Base-by-base conservation (phyloP, 1,140 invertebrate genomes). In the Pemphigus obesinymphae region DNA sequence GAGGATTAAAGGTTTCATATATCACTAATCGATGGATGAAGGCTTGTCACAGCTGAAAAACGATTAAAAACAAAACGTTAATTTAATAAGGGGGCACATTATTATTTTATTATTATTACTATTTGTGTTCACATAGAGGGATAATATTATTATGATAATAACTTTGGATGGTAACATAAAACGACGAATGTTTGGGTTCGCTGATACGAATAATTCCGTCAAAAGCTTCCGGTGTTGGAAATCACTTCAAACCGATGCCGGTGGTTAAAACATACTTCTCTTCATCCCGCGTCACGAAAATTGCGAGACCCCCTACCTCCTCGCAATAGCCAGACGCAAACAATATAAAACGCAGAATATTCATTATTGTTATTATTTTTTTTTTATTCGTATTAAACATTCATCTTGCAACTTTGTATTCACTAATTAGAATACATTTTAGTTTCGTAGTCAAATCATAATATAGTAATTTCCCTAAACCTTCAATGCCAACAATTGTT, bases 191-290 rank as follows among this genome's bases (percentile, higher is more conserved):
- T 66, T 61, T 26, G 34, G 34, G 43, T 45, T 48, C 37, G 43
- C 68, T 45, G 68, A 72, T 72, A 72, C 68, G 68, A 72, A 72
- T 72, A 72, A 72, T 72, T 72, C 23, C 26, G 13, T 15, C 23
- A 45, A 48, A 48, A 72, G 23, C 68, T 72, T 68, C 66, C 66
- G 40, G 68, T 72, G n/a, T 48, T 48, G 37, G 29, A n/a, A 72
- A 45, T 72, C 43, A 23, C 23, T n/a, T n/a, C 40, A 26, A 26
- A 43, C 68, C 23, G 43, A n/a, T 68, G 66, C 20, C 29, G 61
- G 61, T 34, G 61, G 29, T 61, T 61, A 17, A 13, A 61, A 26
- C 26, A 2, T 29, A 20, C 53, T 55, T 26, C 11, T 13, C 26
- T 29, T 61, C 58, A 5, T 6, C 2, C 1, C 2, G 4, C 2